Base-by-base conservation (phyloP, 37 sponge, comb jelly and placozoan genomes). In the Aphrocallistes beatrix region DNA sequence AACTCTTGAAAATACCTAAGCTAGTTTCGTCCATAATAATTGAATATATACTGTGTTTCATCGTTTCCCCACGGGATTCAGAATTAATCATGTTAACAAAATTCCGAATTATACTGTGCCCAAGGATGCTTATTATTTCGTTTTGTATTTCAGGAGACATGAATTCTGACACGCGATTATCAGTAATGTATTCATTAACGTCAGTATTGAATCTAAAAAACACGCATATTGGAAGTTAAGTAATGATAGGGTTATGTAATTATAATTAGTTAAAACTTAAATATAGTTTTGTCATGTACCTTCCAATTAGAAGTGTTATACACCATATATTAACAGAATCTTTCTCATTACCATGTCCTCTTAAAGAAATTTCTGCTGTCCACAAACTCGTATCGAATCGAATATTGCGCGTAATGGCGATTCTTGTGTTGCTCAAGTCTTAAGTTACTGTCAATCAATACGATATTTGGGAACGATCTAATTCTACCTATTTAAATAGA, bases 41-140 rank as follows among this genome's bases (percentile, higher is more conserved):
- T 60, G 75, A 60, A 60, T 60, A 28, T 60, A 60, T 60, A 60
- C 75, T 60, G 25, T 28, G 32, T 60, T 32, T 60, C 75, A 60
- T 60, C 75, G 75, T 60, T 60, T 60, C 75, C 21, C 75, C 75
- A 60, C 75, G 25, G 75, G 75, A 60, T 60, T 60, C 75, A 60
- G 75, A 60, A 60, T 60, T 60, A 21, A 60, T 60, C 8, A 60
- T 60, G 25, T 60, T 42, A 42, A 60, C 25, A 21, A 60, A 60
- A 13, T 28, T 60, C 75, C 34, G 75, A 60, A 60, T 32, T 60
- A 60, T 60, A 60, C 75, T 32, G 25, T 60, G 75, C 75, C 75
- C 75, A 60, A 60, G 75, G 75, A 60, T 60, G 75, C 75, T 21
- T 60, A 60, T n/a, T 60, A 60, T 60, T 28, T 60, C 75, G 21